Evolutionary conservation across 1,140 invertebrate species (phyloP).

Genomic region (Anastrepha ludens): DNA sequence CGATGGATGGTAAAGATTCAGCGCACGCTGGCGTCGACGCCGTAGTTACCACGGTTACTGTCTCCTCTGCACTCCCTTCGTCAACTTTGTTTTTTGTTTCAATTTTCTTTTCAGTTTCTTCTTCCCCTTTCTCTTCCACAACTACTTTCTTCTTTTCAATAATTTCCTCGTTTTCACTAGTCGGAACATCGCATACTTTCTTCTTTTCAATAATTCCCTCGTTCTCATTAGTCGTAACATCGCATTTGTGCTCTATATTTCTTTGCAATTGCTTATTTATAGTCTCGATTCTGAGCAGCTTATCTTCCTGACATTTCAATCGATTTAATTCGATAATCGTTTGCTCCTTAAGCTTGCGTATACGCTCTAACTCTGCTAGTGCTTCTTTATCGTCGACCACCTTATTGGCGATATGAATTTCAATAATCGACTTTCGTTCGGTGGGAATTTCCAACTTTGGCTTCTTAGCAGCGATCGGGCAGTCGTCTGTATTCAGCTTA

Average conservation of each 20-base stretch:
- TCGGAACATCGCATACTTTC: no score
- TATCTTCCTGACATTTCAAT: conserved; percentile 36
- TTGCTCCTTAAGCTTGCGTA: conserved; percentile 30
- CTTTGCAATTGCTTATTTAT: conserved; percentile 38
- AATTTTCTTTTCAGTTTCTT: no score
- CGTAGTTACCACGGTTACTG: neutral
- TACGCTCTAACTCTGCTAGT: neutral
- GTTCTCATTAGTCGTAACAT: no score
- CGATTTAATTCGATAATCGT: conserved; percentile 12
- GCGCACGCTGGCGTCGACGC: neutral
- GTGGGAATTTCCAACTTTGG: neutral
- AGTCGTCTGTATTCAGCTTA: neutral
- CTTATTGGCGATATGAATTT: conserved; percentile 55
- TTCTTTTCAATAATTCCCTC: no score
- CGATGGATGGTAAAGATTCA: neutral
- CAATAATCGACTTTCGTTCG: conserved; percentile 56
- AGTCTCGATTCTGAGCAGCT: conserved; percentile 21
- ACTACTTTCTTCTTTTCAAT: no score
- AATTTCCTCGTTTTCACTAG: no score
- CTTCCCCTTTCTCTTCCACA: no score
- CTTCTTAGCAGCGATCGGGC: neutral
- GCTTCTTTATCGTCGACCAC: neutral
- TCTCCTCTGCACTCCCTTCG: neutral
- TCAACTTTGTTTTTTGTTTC: neutral
- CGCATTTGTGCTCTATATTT: neutral